phyloP scores from a whole-genome alignment of 2,888 invertebrate species.

The Zhengitettix transpicula region DNA sequence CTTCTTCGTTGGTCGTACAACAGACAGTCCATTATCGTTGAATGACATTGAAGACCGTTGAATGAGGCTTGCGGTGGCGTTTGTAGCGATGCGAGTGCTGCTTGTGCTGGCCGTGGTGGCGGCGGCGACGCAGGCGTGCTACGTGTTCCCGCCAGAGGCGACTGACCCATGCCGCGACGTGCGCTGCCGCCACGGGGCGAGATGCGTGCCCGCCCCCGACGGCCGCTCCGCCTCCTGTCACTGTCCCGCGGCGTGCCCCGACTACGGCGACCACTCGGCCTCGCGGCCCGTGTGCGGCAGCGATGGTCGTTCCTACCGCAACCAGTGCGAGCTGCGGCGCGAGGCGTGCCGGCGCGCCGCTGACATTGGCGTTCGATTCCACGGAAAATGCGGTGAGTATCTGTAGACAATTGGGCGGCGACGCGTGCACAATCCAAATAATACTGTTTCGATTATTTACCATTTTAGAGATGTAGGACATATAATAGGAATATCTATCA shows the following conservation, averaged over 20 bases:
- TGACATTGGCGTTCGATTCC: slow-evolving; percentile 65
- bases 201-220: slow-evolving; percentile 45
- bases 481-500: no score
- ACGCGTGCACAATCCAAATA: no score
- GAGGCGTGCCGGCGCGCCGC: slow-evolving; percentile 57
- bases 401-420: no score
- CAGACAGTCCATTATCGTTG: no score
- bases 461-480: no score
- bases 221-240: slow-evolving; percentile 58
- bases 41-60: no score
- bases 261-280: slow-evolving; percentile 67
- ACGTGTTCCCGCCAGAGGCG: slow-evolving; percentile 41
- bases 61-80: not conserved
- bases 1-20: no score
- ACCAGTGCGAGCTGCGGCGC: slow-evolving; percentile 68
- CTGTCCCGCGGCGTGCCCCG: slow-evolving; percentile 62
- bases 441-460: no score
- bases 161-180: slow-evolving; percentile 54
- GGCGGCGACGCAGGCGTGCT: slow-evolving; percentile 23
- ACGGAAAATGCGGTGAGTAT: slow-evolving; percentile 72
- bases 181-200: slow-evolving; percentile 50
- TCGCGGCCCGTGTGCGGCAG: slow-evolving; percentile 66
- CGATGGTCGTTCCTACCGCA: slow-evolving; percentile 69
- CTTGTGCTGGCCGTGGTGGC: slow-evolving; percentile 10
- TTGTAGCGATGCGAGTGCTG: slow-evolving; percentile 6